Conservation (phyloP, 2,113 vertebrate genomes). For the Amphilophus citrinellus region DNA sequence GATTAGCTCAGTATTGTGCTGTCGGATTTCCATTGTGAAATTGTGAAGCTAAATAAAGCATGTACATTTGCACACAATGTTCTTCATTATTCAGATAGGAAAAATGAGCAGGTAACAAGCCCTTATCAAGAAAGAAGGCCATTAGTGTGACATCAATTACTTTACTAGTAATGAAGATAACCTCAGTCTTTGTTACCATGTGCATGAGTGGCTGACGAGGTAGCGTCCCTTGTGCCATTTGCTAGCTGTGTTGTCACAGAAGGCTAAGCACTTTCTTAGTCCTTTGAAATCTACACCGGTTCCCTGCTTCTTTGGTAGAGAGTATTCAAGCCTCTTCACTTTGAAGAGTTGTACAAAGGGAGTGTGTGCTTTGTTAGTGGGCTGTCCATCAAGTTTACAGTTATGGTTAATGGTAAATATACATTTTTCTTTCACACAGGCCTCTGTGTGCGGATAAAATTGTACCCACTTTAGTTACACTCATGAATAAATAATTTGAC, state of each 20-base stretch:
- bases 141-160: slow-evolving; percentile 69
- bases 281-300: slow-evolving; percentile 66
- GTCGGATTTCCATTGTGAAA: slow-evolving; percentile 5
- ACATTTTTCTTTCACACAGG: slow-evolving; percentile 24
- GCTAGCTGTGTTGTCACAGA: slow-evolving; percentile 53
- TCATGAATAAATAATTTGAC: slow-evolving; percentile 75
- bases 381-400: background rate
- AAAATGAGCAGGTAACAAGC: slow-evolving; percentile 42
- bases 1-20: background rate
- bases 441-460: slow-evolving; percentile 41
- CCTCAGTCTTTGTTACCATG: slow-evolving; percentile 45
- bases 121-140: slow-evolving; percentile 47
- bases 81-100: slow-evolving; percentile 72
- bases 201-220: slow-evolving; percentile 14
- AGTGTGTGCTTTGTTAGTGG: background rate
- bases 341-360: slow-evolving; percentile 24
- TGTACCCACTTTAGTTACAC: slow-evolving; percentile 73
- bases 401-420: slow-evolving; percentile 19
- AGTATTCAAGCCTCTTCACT: slow-evolving; percentile 18
- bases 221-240: slow-evolving; percentile 26
- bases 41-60: background rate
- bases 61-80: slow-evolving; percentile 15
- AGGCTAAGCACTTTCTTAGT: slow-evolving; percentile 58
- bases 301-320: slow-evolving; percentile 31
- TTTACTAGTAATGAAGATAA: slow-evolving; percentile 65